Percentiles rank a stretch among this genome's conserved stretches.
phyloP scores from a whole-genome alignment of 1,140 invertebrate species.

The Heliothis virescens region DNA sequence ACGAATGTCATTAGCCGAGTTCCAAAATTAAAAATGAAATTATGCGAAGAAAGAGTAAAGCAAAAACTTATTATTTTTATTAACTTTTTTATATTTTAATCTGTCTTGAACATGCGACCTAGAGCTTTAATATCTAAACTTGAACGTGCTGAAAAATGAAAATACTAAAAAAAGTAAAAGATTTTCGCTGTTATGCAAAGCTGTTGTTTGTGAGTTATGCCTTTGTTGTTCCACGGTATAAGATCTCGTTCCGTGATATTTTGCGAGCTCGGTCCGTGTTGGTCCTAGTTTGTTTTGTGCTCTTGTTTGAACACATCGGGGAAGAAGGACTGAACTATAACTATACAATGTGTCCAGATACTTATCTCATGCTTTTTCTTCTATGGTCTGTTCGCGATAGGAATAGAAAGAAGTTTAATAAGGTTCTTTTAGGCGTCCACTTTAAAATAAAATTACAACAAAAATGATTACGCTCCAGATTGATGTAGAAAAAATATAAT shows the following conservation, averaged over 20 bases:
- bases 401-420: too few relatives aligned
- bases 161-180: slow-evolving; percentile 11
- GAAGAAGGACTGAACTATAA: slow-evolving; percentile 15
- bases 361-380: not conserved
- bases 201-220: slow-evolving; percentile 32
- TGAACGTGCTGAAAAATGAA: slow-evolving; percentile 8
- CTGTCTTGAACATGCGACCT: not conserved
- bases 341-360: slow-evolving; percentile 8
- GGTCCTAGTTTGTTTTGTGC: not conserved
- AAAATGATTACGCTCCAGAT: too few relatives aligned
- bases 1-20: too few relatives aligned
- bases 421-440: too few relatives aligned
- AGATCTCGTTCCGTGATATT: slow-evolving; percentile 33
- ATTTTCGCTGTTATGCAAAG: slow-evolving; percentile 20
- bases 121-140: slow-evolving; percentile 17
- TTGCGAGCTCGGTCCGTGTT: not conserved
- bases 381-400: too few relatives aligned
- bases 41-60: too few relatives aligned
- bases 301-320: slow-evolving; percentile 11
- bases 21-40: too few relatives aligned
- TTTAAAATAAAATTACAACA: too few relatives aligned
- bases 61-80: too few relatives aligned
- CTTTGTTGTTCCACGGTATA: not conserved
- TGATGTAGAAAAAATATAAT: too few relatives aligned
- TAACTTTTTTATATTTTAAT: too few relatives aligned